Conservation (phyloP, 2,113 vertebrate species). For the Melanotaenia duboulayi region DNA sequence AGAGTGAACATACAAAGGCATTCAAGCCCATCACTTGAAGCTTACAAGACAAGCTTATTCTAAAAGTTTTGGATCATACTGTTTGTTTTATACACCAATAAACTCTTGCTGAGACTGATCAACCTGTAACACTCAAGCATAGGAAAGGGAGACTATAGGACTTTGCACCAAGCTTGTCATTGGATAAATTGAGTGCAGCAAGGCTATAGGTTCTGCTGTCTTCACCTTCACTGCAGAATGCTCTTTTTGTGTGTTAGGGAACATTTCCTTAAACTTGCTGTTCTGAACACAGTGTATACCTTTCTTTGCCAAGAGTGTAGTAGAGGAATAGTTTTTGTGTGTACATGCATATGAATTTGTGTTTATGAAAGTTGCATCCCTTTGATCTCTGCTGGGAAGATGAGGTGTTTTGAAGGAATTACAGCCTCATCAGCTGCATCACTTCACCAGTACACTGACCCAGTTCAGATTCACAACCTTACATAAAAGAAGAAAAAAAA, state of each 20-base stretch:
- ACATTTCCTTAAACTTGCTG: slow-evolving; percentile 5
- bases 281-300: background rate
- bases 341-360: background rate
- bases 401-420: slow-evolving; percentile 48
- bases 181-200: background rate
- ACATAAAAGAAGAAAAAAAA: background rate
- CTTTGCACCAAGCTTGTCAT: background rate
- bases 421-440: slow-evolving; percentile 52
- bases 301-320: background rate
- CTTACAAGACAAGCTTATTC: slow-evolving; percentile 7
- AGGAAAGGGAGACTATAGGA: background rate
- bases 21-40: background rate
- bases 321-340: slow-evolving; percentile 11
- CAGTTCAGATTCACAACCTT: slow-evolving; percentile 24
- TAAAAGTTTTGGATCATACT: background rate
- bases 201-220: background rate
- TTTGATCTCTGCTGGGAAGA: slow-evolving; percentile 56
- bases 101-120: background rate
- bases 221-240: background rate
- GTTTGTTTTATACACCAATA: background rate
- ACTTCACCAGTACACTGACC: slow-evolving; percentile 30
- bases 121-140: background rate
- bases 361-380: slow-evolving; percentile 28
- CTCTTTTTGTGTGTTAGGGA: background rate
- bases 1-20: slow-evolving; percentile 5